Percentiles rank a stretch among this genome's conserved stretches.
Evolutionary conservation across 1,140 invertebrate species (phyloP).

Genomic region (Heliconius melpomene): DNA sequence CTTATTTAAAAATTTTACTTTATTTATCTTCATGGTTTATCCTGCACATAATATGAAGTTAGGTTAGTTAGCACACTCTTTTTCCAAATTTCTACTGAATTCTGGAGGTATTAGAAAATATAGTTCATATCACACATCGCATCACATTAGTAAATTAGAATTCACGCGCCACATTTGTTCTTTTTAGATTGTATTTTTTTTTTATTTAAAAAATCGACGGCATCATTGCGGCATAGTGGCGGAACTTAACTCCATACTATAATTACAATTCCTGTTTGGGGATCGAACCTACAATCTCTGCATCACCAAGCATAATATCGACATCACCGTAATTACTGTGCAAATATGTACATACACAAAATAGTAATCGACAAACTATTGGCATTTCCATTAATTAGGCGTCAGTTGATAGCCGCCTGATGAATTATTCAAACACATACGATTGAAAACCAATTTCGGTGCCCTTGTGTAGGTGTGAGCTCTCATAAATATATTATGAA

Average conservation of each 20-base stretch:
- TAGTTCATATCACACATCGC: too few relatives aligned
- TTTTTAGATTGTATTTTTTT: too few relatives aligned
- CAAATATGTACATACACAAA: background rate
- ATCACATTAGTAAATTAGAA: too few relatives aligned
- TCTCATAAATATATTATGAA: conserved; percentile 19
- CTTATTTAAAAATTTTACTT: background rate
- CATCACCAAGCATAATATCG: too few relatives aligned
- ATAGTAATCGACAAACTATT: conserved; percentile 1
- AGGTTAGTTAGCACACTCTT: too few relatives aligned
- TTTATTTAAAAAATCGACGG: too few relatives aligned
- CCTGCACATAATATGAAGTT: background rate
- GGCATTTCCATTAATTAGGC: conserved; percentile 12
- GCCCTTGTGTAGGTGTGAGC: conserved; percentile 7
- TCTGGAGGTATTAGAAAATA: too few relatives aligned
- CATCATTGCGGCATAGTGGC: too few relatives aligned
- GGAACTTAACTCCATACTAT: too few relatives aligned
- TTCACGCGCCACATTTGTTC: too few relatives aligned
- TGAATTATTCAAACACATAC: conserved; percentile 12
- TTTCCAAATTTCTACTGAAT: background rate
- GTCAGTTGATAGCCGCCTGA: conserved; percentile 3
- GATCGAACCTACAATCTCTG: too few relatives aligned
- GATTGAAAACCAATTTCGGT: conserved; percentile 15
- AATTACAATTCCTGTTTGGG: too few relatives aligned
- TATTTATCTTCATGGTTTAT: background rate
- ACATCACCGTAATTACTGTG: background rate